Evolutionary conservation across 2,888 invertebrate genomes (phyloP).

Genomic region (Notodonta ziczac): DNA sequence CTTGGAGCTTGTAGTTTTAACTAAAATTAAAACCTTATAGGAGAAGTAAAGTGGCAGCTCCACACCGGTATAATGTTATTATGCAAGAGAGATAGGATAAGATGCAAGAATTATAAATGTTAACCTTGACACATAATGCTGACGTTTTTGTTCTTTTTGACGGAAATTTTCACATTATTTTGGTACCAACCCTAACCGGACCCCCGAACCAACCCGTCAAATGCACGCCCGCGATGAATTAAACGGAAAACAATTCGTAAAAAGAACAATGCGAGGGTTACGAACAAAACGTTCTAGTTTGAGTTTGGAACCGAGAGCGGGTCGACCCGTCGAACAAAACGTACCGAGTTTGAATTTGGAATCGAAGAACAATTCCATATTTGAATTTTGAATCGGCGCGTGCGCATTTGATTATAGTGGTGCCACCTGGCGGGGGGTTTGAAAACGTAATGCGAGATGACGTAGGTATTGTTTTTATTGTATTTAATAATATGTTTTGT

Average conservation of each 20-base stretch:
- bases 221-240: slow-evolving; percentile 46
- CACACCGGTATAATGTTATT: no score
- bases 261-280: slow-evolving; percentile 48
- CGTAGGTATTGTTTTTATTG: slow-evolving; percentile 36
- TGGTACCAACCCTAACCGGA: slow-evolving; percentile 31
- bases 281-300: slow-evolving; percentile 42
- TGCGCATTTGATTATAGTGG: slow-evolving; percentile 35
- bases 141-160: slow-evolving; percentile 9
- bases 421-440: slow-evolving; percentile 41
- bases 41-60: no score
- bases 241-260: slow-evolving; percentile 50
- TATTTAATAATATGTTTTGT: not conserved
- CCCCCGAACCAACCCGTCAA: slow-evolving; percentile 48
- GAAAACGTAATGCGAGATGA: slow-evolving; percentile 34
- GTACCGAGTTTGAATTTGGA: slow-evolving; percentile 1
- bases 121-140: no score
- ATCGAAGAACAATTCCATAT: slow-evolving; percentile 31
- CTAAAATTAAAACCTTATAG: no score
- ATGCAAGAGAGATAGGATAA: no score
- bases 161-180: not conserved
- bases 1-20: no score
- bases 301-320: slow-evolving; percentile 31
- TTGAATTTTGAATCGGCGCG: slow-evolving; percentile 43
- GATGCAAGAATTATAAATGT: no score
- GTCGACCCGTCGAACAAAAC: not conserved